Conservation (phyloP, 2,797 vertebrate species). For the Peromyscus aztecus region DNA sequence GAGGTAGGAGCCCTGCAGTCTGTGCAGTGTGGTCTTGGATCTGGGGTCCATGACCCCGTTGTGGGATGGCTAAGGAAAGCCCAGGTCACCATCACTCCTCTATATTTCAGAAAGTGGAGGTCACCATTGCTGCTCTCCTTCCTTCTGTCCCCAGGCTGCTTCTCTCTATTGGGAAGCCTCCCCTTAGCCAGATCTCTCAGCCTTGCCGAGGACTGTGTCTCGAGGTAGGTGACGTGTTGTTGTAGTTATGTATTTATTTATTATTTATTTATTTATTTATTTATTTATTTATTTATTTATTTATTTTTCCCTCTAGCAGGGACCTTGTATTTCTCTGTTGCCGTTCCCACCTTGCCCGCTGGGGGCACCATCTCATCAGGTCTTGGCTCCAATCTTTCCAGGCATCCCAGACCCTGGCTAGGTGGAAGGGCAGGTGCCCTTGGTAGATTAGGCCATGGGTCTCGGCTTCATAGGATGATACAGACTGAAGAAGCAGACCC, state of each 20-base stretch:
- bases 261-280: too few relatives aligned
- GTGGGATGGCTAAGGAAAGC: neutral
- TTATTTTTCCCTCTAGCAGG: neutral
- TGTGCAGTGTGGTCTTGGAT: neutral
- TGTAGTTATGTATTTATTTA: too few relatives aligned
- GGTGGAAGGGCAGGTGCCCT: neutral
- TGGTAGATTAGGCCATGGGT: neutral
- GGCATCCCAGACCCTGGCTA: neutral
- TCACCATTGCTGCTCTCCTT: neutral
- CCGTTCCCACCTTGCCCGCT: constrained; percentile 35
- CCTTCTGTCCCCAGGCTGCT: neutral
- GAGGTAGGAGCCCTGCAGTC: neutral
- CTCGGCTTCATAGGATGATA: neutral
- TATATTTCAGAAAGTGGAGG: constrained; percentile 39
- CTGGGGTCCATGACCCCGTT: neutral
- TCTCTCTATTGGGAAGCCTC: neutral
- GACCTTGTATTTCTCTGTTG: neutral
- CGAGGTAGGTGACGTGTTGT: too few relatives aligned
- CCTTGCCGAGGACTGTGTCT: too few relatives aligned
- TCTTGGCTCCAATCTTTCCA: neutral
- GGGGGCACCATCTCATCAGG: neutral
- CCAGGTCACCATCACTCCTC: neutral
- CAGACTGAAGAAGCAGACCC: neutral
- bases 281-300: too few relatives aligned
- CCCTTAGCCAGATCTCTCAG: neutral